Percentiles rank a stretch among this genome's conserved stretches.
Conservation (phyloP, 2,113 vertebrate species). For the Protobothrops flavoviridis region DNA sequence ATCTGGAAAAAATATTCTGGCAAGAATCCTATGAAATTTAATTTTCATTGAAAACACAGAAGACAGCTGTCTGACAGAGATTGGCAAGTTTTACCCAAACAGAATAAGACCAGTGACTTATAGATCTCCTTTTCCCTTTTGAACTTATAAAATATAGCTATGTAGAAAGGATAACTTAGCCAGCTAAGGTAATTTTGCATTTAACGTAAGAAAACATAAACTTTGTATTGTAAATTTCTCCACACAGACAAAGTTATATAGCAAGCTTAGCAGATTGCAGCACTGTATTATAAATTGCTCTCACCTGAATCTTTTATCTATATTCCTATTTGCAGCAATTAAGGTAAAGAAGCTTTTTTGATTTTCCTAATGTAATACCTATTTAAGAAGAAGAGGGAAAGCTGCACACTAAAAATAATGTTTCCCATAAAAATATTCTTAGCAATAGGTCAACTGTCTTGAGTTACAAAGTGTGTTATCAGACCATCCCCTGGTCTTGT, state of each 20-base stretch:
- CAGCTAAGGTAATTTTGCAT: not conserved
- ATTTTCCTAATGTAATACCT: not conserved
- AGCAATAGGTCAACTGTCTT: not conserved
- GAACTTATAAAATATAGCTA: not conserved
- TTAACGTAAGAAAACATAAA: not conserved
- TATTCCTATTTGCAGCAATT: not conserved
- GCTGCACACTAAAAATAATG: not conserved
- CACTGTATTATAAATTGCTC: not conserved
- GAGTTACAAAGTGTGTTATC: not conserved
- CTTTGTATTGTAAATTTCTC: not conserved
- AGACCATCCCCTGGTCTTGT: not conserved
- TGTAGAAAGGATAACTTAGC: not conserved
- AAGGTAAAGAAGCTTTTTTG: not conserved
- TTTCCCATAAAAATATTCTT: not conserved
- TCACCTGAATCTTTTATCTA: not conserved
- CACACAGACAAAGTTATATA: not conserved
- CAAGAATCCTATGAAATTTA: not conserved
- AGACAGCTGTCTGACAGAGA: not conserved
- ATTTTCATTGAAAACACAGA: not conserved
- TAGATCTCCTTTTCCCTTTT: not conserved
- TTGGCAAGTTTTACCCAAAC: not conserved
- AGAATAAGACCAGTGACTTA: not conserved
- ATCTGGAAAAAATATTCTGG: not conserved
- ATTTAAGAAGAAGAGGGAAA: not conserved
- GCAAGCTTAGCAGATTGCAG: not conserved